Conservation (phyloP, 2,113 vertebrate species). For the Atrichornis clamosus region DNA sequence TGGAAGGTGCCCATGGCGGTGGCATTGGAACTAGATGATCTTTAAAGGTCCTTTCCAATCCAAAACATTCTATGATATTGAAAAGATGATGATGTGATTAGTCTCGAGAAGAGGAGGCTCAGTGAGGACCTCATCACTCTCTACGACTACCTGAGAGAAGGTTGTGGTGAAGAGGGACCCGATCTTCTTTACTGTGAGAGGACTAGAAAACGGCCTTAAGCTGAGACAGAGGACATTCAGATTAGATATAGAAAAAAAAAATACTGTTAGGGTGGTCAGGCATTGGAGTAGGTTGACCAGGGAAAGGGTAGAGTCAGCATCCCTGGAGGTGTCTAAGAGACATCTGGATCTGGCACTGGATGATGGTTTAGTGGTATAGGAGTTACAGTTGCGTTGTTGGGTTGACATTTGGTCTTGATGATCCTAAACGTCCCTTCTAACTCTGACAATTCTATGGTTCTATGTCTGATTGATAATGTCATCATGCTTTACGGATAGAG, state of each 20-base stretch:
- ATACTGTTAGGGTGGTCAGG: not conserved
- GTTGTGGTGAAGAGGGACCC: accelerated
- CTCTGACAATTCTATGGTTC: not conserved
- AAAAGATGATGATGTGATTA: not conserved
- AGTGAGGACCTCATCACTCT: not conserved
- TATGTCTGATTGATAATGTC: not conserved
- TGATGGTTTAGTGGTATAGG: not conserved
- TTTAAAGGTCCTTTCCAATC: not conserved
- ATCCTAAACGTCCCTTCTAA: not conserved
- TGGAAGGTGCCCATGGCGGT: not conserved
- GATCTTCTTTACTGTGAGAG: not conserved
- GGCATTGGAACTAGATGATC: not conserved
- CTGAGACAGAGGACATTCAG: not conserved
- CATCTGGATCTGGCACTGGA: not conserved
- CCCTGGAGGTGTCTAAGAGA: not conserved
- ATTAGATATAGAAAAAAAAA: not conserved
- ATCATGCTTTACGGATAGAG: not conserved
- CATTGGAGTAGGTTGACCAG: not conserved
- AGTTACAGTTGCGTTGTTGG: not conserved
- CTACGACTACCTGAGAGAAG: not conserved
- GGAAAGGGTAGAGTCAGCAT: not conserved
- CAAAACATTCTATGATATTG: not conserved
- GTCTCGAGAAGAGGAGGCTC: not conserved
- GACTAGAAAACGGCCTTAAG: not conserved
- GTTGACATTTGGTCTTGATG: not conserved